Conservation (phyloP, 2,113 vertebrate species). For the Chascanopsetta lugubris region DNA sequence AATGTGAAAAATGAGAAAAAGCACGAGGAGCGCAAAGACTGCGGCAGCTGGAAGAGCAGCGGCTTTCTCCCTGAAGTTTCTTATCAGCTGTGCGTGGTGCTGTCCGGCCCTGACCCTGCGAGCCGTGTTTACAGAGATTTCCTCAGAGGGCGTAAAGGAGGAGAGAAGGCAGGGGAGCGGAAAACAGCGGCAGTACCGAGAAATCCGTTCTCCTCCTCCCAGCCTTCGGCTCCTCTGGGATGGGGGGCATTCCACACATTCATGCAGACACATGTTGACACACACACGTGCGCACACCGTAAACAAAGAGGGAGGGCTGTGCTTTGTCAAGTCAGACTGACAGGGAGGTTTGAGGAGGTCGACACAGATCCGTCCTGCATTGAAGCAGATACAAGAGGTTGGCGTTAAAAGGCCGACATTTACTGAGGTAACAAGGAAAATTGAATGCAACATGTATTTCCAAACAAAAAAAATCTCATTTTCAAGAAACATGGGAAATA, state of each 20-base stretch:
- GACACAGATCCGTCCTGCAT: no score
- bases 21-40: background rate
- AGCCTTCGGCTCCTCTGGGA: conserved; percentile 33
- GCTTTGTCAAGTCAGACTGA: conserved; percentile 1
- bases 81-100: conserved; percentile 46
- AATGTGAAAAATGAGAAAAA: background rate
- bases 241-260: conserved; percentile 31
- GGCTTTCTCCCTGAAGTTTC: conserved; percentile 17
- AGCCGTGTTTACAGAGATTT: conserved; percentile 57
- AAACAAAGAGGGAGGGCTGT: background rate
- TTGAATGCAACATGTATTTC: no score
- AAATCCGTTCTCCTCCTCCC: conserved; percentile 39
- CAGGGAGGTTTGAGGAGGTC: background rate
- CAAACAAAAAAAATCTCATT: no score
- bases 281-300: background rate
- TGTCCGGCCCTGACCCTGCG: conserved; percentile 31
- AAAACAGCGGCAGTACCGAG: conserved; percentile 38
- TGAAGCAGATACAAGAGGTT: background rate
- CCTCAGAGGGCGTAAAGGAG: conserved; percentile 22
- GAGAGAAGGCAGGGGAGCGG: background rate
- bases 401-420: no score
- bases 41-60: conserved; percentile 28
- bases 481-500: no score
- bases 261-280: conserved; percentile 28
- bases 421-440: no score